Evolutionary conservation across 2,113 vertebrate genomes (phyloP).

Genomic region (Neolamprologus kungweensis): DNA sequence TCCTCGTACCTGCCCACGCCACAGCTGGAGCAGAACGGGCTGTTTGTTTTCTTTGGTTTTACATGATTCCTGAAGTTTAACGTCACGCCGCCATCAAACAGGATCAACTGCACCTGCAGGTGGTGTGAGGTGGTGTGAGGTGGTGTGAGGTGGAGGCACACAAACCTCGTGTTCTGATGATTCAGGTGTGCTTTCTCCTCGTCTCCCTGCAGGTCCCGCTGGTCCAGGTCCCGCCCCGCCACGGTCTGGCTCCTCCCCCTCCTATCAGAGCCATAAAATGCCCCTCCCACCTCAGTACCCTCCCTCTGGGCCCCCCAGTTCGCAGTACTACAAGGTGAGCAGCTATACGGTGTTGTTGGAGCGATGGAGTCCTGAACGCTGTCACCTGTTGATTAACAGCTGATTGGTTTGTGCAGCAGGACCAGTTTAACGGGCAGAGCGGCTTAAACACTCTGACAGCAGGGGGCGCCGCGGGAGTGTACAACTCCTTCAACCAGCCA

Average conservation of each 20-base stretch:
- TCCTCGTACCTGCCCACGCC: not conserved
- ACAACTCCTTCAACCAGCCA: constrained; percentile 74
- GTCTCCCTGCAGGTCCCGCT: constrained; percentile 21
- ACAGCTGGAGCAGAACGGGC: fast-evolving
- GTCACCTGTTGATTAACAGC: not conserved
- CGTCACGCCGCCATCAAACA: not conserved
- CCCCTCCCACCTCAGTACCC: constrained; percentile 78
- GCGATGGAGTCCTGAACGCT: not conserved
- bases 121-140: not conserved
- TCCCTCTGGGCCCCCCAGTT: constrained; percentile 55
- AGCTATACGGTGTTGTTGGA: not conserved
- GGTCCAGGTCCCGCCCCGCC: constrained; percentile 69
- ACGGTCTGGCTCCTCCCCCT: constrained; percentile 77
- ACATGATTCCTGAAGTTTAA: not conserved
- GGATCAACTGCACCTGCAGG: not conserved
- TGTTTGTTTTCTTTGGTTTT: not conserved
- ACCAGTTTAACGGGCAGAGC: constrained; percentile 82
- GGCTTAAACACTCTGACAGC: constrained; percentile 52
- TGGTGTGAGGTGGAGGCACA: fast-evolving
- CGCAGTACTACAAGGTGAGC: constrained; percentile 86
- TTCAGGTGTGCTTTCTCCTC: not conserved
- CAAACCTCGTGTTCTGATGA: not conserved
- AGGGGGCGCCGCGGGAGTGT: constrained; percentile 44
- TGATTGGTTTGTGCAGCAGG: constrained; percentile 63
- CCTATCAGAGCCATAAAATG: constrained; percentile 82